phyloP scores from a whole-genome alignment of 1,140 invertebrate genomes.

The Drosophila equinoxialis region DNA sequence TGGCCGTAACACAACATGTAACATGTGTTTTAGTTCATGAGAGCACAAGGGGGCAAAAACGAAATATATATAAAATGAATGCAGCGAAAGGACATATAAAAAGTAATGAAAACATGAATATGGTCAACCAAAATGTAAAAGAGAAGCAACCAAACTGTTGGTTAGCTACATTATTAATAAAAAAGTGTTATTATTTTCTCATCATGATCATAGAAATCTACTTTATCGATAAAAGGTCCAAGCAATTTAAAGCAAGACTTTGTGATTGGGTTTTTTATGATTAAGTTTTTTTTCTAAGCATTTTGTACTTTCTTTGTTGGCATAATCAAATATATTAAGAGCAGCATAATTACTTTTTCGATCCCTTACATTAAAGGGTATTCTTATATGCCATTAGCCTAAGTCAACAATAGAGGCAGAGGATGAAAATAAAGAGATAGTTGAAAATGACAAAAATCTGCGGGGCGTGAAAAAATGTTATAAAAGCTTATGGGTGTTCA shows the following conservation, averaged over 20 bases:
- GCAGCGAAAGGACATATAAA: constrained; percentile 18
- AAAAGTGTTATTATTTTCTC: constrained; percentile 9
- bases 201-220: neutral
- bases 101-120: constrained; percentile 27
- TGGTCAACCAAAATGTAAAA: constrained; percentile 5
- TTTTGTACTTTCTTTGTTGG: too few relatives aligned
- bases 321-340: too few relatives aligned
- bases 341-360: too few relatives aligned
- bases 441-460: constrained; percentile 44
- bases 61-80: neutral
- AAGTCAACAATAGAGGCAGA: constrained; percentile 1
- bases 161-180: constrained; percentile 4
- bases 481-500: constrained; percentile 44
- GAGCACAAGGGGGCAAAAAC: constrained; percentile 21
- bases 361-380: neutral
- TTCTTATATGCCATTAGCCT: neutral
- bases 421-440: neutral
- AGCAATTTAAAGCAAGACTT: too few relatives aligned
- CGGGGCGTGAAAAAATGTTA: constrained; percentile 51
- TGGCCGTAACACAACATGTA: constrained; percentile 44
- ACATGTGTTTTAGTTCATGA: constrained; percentile 55
- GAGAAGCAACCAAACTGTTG: neutral
- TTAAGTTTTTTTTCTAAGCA: too few relatives aligned
- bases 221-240: neutral
- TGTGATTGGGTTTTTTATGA: too few relatives aligned